Percentiles rank a stretch among this genome's conserved stretches.
Conservation (phyloP, 2,888 invertebrate species). For the Apodemia mormo region DNA sequence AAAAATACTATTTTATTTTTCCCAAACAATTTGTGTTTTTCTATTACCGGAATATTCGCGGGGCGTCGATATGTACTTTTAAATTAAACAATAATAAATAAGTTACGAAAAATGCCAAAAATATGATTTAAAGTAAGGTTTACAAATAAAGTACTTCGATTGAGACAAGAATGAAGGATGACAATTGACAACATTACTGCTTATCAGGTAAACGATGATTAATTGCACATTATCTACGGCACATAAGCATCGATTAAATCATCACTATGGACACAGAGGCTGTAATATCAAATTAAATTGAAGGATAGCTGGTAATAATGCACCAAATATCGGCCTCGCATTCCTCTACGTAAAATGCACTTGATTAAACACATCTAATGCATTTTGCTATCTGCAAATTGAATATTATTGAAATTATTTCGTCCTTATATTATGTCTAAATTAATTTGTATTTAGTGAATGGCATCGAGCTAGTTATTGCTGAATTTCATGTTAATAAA, state of each 20-base stretch:
- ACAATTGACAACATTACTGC: not conserved
- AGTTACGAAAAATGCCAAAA: too few species aligned
- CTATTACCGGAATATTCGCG: too few species aligned
- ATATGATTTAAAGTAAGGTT: too few species aligned
- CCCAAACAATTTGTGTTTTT: too few species aligned
- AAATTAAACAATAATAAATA: too few species aligned
- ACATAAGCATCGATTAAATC: not conserved
- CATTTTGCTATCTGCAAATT: conserved; percentile 33
- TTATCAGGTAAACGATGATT: not conserved
- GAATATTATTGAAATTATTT: conserved; percentile 20
- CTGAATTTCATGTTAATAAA: not conserved
- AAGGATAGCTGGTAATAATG: conserved; percentile 31
- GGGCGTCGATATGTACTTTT: too few species aligned
- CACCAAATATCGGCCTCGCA: conserved; percentile 33
- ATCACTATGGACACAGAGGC: not conserved
- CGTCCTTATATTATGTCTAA: conserved; percentile 19
- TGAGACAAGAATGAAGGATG: not conserved
- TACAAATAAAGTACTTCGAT: not conserved
- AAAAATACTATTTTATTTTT: too few species aligned
- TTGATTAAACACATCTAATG: conserved; percentile 21
- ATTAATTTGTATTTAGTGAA: not conserved
- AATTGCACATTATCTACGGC: not conserved
- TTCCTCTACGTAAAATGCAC: conserved; percentile 23
- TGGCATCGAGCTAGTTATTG: not conserved
- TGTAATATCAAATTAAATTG: not conserved